Conservation (phyloP, 2,888 invertebrate genomes). For the Nysson spinosus region DNA sequence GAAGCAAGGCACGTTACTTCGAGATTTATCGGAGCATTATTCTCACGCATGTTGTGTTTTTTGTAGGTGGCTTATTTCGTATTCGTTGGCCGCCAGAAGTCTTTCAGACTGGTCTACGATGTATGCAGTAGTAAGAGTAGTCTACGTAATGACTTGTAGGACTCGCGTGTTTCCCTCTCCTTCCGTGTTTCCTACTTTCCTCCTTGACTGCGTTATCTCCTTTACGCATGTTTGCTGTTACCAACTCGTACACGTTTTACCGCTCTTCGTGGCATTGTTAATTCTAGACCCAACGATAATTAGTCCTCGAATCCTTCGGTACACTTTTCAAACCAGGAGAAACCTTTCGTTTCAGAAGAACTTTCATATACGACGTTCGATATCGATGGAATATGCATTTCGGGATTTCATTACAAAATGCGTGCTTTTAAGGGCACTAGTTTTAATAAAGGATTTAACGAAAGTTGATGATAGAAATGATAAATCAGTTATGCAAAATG, state of each 20-base stretch:
- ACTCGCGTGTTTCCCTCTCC: neutral
- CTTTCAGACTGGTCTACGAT: neutral
- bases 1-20: no score
- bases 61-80: neutral
- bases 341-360: no score
- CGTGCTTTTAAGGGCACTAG: no score
- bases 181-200: neutral
- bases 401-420: no score
- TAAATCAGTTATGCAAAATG: no score
- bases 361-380: no score
- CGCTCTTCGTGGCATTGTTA: constrained; percentile 20
- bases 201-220: neutral
- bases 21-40: no score
- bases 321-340: constrained; percentile 7
- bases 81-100: neutral
- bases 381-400: no score
- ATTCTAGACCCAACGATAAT: constrained; percentile 33
- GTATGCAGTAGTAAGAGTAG: constrained; percentile 13
- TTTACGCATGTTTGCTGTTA: constrained; percentile 1
- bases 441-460: no score
- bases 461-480: no score
- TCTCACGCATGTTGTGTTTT: no score
- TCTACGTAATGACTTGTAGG: neutral
- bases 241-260: constrained; percentile 21
- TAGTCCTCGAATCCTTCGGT: neutral